These are phyloP conservation scores for Pelagia noctiluca DNA, from an alignment of 30 jellyfish, hydroid and myxozoan species.

Conservation along the genomic window DNA sequence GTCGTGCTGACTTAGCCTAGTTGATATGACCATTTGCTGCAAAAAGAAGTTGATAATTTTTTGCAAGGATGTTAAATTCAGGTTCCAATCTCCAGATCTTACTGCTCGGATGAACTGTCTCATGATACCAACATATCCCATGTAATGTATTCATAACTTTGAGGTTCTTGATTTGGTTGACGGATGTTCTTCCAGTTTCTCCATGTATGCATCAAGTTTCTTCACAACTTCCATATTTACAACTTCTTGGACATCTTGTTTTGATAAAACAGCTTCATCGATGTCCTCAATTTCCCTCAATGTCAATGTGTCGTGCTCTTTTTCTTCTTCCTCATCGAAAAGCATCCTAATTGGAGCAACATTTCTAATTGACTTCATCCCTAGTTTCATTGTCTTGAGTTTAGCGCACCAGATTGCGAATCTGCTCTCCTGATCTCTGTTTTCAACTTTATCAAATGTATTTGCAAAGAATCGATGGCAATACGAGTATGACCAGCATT, in stretches of 20 bases:
- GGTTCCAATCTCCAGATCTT: constrained; percentile 49
- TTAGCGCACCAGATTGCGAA: too few species aligned
- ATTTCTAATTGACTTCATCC: too few species aligned
- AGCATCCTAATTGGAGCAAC: too few species aligned
- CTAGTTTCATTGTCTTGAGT: too few species aligned
- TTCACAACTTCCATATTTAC: constrained; percentile 5
- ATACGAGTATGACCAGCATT: too few species aligned
- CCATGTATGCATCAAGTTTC: not conserved
- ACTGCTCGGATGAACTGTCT: constrained; percentile 56
- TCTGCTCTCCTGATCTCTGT: too few species aligned
- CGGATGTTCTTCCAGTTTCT: constrained; percentile 8
- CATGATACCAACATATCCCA: constrained; percentile 18
- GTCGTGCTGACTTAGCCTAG: constrained; percentile 60
- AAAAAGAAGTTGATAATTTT: constrained; percentile 43
- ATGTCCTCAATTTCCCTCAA: too few species aligned
- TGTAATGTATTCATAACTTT: constrained; percentile 48
- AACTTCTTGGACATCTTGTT: constrained; percentile 50
- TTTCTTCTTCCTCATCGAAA: too few species aligned
- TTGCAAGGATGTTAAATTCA: constrained; percentile 22
- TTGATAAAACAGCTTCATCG: too few species aligned
- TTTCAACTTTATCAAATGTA: too few species aligned
- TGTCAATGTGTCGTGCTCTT: too few species aligned
- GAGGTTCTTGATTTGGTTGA: constrained; percentile 43
- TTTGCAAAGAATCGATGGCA: too few species aligned
- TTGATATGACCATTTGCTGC: constrained; percentile 74